phyloP scores from a whole-genome alignment of 2,113 vertebrate genomes.

The Perccottus glenii region DNA sequence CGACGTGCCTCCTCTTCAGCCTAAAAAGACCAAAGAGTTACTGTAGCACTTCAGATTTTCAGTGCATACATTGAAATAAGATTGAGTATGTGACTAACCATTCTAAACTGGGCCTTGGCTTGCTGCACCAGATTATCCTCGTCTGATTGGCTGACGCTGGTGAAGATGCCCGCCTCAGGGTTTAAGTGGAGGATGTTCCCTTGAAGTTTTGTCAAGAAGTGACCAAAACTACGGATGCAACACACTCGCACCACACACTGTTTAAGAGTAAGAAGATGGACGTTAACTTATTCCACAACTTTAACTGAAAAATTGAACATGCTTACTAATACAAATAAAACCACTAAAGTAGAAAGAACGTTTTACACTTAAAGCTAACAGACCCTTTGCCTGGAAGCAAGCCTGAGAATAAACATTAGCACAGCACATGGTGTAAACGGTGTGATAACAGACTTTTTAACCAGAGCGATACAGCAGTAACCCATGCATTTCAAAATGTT shows the following conservation, averaged over 20 bases:
- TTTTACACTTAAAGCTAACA: no score
- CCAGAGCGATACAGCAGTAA: no score
- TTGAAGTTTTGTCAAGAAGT: constrained; percentile 91
- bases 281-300: not conserved
- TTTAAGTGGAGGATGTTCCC: constrained; percentile 96
- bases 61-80: not conserved
- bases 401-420: no score
- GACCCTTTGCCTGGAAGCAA: no score
- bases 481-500: no score
- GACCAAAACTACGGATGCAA: constrained; percentile 95
- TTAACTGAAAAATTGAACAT: no score
- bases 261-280: not conserved
- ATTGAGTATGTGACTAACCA: constrained; percentile 82
- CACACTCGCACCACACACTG: constrained; percentile 90
- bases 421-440: no score
- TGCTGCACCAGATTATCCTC: constrained; percentile 90
- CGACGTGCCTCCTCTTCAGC: constrained; percentile 95
- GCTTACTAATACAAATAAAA: no score
- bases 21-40: constrained; percentile 60
- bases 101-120: constrained; percentile 95
- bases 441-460: no score
- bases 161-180: constrained; percentile 92
- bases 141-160: constrained; percentile 89
- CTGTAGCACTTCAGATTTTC: not conserved
- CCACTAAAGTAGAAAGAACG: no score